Percentiles rank a stretch among this genome's conserved stretches.
These are phyloP conservation scores for Lysiphlebus fabarum DNA, from an alignment of 1,140 invertebrate species.

Conservation along the genomic window DNA sequence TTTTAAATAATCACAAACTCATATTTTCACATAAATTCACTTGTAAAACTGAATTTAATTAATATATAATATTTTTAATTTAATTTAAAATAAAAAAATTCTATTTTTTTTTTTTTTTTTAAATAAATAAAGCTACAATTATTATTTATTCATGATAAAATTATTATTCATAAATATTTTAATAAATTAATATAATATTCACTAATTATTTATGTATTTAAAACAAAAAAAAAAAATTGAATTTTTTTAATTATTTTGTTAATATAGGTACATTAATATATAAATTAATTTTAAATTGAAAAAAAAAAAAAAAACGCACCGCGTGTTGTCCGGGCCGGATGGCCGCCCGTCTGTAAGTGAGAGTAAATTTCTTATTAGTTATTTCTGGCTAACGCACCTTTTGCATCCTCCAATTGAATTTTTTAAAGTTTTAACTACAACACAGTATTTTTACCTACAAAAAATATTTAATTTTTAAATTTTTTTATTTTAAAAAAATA, in stretches of 20 bases:
- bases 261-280: constrained; percentile 1
- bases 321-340: constrained; percentile 54
- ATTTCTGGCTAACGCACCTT: constrained; percentile 46
- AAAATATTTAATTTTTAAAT: no score
- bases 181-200: not conserved
- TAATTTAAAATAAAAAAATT: no score
- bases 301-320: constrained; percentile 42
- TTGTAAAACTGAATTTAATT: no score
- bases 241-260: not conserved
- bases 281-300: constrained; percentile 13
- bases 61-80: no score
- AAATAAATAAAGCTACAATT: no score
- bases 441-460: not conserved
- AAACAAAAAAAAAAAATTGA: not conserved
- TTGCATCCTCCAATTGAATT: constrained; percentile 25
- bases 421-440: constrained; percentile 17
- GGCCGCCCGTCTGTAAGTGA: constrained; percentile 53
- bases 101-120: no score
- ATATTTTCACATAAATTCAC: no score
- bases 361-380: constrained; percentile 57
- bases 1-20: no score
- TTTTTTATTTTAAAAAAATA: no score
- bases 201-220: not conserved
- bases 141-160: no score
- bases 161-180: no score